These are phyloP conservation scores for Salvelinus sp. DNA, from an alignment of 2,113 vertebrate species.

Conservation along the genomic window DNA sequence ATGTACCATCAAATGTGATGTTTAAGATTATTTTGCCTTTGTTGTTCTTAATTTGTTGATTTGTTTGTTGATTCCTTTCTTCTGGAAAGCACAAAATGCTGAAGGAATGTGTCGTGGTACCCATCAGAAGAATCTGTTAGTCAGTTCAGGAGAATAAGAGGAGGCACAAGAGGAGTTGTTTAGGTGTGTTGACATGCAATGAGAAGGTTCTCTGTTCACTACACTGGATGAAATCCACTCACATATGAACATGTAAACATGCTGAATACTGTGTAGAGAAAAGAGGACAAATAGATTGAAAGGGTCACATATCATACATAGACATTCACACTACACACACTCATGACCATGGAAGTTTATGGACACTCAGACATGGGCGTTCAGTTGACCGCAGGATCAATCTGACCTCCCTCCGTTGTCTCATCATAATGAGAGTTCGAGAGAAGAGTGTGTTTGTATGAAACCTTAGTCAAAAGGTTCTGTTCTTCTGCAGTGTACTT, in stretches of 20 bases:
- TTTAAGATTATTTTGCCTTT: constrained; percentile 50
- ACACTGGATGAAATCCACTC: constrained; percentile 25
- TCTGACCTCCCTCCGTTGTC: too few relatives aligned
- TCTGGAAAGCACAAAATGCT: constrained; percentile 62
- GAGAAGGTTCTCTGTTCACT: constrained; percentile 12
- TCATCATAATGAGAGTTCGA: too few relatives aligned
- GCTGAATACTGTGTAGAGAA: neutral
- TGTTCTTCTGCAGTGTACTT: too few relatives aligned
- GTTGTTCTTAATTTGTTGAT: constrained; percentile 33
- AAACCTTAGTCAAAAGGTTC: too few relatives aligned
- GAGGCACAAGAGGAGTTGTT: neutral
- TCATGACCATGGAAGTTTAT: too few relatives aligned
- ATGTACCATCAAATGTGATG: constrained; percentile 79
- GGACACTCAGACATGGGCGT: too few relatives aligned
- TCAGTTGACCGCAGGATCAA: too few relatives aligned
- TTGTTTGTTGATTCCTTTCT: constrained; percentile 5
- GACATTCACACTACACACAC: too few relatives aligned
- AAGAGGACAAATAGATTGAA: neutral
- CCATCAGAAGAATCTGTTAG: neutral
- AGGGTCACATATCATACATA: neutral
- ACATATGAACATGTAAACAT: neutral
- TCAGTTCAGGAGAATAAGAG: constrained; percentile 4
- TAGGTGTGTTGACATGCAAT: neutral
- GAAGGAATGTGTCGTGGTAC: constrained; percentile 10
- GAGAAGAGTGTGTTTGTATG: too few relatives aligned